These are phyloP conservation scores for Armadillidium nasatum DNA, from an alignment of 1,140 invertebrate genomes.

Conservation along the genomic window DNA sequence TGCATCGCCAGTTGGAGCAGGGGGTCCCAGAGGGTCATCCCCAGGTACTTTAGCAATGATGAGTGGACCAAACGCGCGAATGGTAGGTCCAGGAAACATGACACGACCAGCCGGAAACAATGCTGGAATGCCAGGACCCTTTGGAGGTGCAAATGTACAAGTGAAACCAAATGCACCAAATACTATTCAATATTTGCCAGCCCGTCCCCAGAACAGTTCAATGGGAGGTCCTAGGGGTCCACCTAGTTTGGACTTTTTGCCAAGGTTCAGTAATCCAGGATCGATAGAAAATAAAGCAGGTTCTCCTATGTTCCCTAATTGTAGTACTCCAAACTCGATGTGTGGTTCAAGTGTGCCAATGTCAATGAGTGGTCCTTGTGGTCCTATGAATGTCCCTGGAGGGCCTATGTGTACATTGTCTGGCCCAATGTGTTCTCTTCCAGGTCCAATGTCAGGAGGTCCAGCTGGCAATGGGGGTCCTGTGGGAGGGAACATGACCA, in stretches of 20 bases:
- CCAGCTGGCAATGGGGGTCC: constrained; percentile 43
- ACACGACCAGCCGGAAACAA: constrained; percentile 43
- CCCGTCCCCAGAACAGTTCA: constrained; percentile 66
- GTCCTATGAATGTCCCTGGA: constrained; percentile 44
- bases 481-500: constrained; percentile 45
- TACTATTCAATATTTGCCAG: constrained; percentile 95
- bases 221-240: constrained; percentile 64
- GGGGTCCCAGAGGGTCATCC: constrained; percentile 44
- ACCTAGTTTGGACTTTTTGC: constrained; percentile 86
- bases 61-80: constrained; percentile 50
- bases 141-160: constrained; percentile 69
- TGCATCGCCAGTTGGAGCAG: constrained; percentile 33
- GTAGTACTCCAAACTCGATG: constrained; percentile 43
- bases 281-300: constrained; percentile 44
- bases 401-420: constrained; percentile 40
- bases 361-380: constrained; percentile 43
- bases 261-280: constrained; percentile 65
- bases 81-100: constrained; percentile 50
- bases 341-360: constrained; percentile 43
- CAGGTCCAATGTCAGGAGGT: constrained; percentile 45
- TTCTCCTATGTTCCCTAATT: constrained; percentile 37
- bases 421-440: constrained; percentile 43
- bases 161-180: constrained; percentile 95
- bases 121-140: constrained; percentile 45
- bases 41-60: constrained; percentile 45